These are phyloP conservation scores for Melitaea athalia DNA, from an alignment of 2,888 invertebrate genomes.

Conservation along the genomic window DNA sequence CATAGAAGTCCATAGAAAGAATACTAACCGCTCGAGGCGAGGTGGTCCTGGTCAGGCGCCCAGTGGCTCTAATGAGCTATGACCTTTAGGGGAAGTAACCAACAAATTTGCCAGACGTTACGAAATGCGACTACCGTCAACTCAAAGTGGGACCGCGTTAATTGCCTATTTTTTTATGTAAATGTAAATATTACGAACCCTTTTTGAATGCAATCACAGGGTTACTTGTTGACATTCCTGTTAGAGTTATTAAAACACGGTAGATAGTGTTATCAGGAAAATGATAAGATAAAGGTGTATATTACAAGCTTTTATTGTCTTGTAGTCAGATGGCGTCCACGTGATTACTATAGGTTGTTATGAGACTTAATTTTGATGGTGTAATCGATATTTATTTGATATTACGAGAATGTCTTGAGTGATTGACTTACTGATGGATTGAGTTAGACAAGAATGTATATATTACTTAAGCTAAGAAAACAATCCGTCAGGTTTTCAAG, in stretches of 20 bases:
- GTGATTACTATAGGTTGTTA: neutral
- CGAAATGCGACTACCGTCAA: too few species aligned
- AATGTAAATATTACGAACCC: neutral
- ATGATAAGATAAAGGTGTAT: constrained; percentile 34
- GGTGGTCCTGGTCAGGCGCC: too few species aligned
- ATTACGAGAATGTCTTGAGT: neutral
- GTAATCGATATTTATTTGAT: neutral
- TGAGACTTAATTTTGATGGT: neutral
- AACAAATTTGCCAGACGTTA: too few species aligned
- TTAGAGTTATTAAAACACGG: constrained; percentile 30
- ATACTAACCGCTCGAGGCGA: too few species aligned
- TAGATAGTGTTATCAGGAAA: constrained; percentile 27
- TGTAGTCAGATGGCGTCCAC: constrained; percentile 6
- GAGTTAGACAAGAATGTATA: too few species aligned
- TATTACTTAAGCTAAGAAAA: too few species aligned
- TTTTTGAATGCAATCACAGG: constrained; percentile 20
- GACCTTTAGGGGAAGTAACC: too few species aligned
- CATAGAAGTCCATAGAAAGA: too few species aligned
- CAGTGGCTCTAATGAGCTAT: too few species aligned
- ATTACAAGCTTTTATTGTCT: constrained; percentile 28
- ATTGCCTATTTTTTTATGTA: too few species aligned
- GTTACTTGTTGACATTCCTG: constrained; percentile 30
- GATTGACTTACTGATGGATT: neutral
- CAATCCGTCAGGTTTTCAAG: too few species aligned
- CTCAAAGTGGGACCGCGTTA: too few species aligned